Evolutionary conservation across 2,113 vertebrate genomes (phyloP).

Genomic region (Gambusia holbrooki): DNA sequence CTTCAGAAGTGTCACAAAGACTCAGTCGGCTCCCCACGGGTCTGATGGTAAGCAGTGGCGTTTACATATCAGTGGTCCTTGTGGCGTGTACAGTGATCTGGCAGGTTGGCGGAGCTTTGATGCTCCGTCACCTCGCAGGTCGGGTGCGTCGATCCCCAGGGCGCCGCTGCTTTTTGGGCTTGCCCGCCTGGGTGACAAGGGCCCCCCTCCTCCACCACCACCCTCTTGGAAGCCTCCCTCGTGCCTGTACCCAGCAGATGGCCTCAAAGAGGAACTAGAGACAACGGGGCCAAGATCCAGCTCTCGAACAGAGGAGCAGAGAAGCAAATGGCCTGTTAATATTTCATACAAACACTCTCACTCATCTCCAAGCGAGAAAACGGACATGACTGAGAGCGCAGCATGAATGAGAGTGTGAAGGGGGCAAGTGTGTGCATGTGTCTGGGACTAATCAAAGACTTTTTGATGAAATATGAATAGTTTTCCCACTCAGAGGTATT

Average conservation of each 20-base stretch:
- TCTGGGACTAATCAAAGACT: constrained; percentile 66
- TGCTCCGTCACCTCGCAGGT: constrained; percentile 77
- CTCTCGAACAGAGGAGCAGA: constrained; percentile 76
- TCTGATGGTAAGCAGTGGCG: constrained; percentile 54
- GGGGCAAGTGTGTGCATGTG: constrained; percentile 39
- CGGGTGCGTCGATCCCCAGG: constrained; percentile 70
- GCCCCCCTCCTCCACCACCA: constrained; percentile 28
- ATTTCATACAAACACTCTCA: constrained; percentile 78
- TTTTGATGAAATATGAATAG: constrained; percentile 68
- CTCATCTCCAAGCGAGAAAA: constrained; percentile 68
- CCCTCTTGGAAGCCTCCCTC: constrained; percentile 68
- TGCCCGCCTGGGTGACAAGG: constrained; percentile 70
- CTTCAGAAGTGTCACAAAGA: constrained; percentile 72
- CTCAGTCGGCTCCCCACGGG: constrained; percentile 44
- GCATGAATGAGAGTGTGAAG: constrained; percentile 37
- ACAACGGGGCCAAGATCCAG: constrained; percentile 73
- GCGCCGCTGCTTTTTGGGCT: constrained; percentile 68
- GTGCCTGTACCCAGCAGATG: constrained; percentile 78
- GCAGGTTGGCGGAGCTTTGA: constrained; percentile 76
- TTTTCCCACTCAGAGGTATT: constrained; percentile 79
- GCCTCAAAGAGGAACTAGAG: constrained; percentile 79
- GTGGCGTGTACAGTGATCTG: constrained; percentile 73
- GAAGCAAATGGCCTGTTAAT: constrained; percentile 81
- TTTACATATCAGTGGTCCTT: constrained; percentile 68
- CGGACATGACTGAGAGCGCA: constrained; percentile 54